Percentiles rank a stretch among this genome's conserved stretches.
Evolutionary conservation across 1,140 invertebrate genomes (phyloP).

Genomic region (Drosophila serrata): DNA sequence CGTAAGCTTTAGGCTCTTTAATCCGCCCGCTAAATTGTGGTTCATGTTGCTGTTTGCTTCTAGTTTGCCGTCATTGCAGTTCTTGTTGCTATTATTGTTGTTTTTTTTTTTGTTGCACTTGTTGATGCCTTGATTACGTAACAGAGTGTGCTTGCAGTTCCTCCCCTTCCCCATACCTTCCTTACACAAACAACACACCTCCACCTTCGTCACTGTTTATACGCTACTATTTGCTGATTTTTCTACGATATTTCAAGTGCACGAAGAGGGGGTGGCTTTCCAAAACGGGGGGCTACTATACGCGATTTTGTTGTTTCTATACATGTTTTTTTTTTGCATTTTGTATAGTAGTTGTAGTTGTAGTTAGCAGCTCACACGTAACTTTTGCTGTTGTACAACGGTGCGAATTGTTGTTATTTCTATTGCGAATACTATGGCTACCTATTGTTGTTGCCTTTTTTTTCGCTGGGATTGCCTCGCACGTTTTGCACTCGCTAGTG

Average conservation of each 20-base stretch:
- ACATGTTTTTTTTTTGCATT: slow-evolving; percentile 13
- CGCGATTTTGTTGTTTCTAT: slow-evolving; percentile 11
- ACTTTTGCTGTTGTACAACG: slow-evolving; percentile 65
- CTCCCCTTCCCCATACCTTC: neutral
- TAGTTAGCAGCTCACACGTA: slow-evolving; percentile 70
- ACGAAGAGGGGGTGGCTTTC: neutral
- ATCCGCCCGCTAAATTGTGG: slow-evolving; percentile 31
- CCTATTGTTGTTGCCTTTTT: slow-evolving; percentile 34
- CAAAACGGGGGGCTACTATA: slow-evolving; percentile 15
- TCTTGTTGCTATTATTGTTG: slow-evolving; percentile 10
- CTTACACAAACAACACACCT: neutral
- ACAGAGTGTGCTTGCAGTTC: slow-evolving; percentile 40
- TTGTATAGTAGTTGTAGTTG: slow-evolving; percentile 31
- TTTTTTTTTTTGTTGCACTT: slow-evolving; percentile 60
- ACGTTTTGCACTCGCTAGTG: slow-evolving; percentile 43
- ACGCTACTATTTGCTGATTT: slow-evolving; percentile 65
- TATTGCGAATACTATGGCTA: slow-evolving; percentile 33
- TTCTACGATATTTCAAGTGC: slow-evolving; percentile 71
- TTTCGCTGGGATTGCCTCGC: slow-evolving; percentile 36
- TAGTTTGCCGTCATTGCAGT: slow-evolving; percentile 1
- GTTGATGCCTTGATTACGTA: slow-evolving; percentile 79
- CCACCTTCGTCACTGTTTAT: slow-evolving; percentile 20
- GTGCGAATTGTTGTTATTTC: slow-evolving; percentile 67
- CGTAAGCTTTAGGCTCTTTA: slow-evolving; percentile 52
- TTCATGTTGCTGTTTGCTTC: slow-evolving; percentile 20